A percentile compares a stretch with the other conserved stretches of the same genome.
Evolutionary conservation across 2,797 vertebrate genomes (phyloP).

Genomic region (Myotis myotis): DNA sequence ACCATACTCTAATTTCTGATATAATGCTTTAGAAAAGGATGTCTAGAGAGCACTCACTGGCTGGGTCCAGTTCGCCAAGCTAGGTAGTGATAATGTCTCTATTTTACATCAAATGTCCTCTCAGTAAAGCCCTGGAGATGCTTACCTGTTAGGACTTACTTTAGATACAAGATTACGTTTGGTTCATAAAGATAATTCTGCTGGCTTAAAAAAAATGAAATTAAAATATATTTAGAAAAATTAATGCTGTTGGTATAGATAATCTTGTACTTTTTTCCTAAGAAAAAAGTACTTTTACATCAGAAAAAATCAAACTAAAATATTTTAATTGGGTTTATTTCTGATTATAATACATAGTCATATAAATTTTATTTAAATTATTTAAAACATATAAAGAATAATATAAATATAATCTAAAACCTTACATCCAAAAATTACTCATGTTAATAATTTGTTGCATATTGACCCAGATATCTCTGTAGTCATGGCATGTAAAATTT

Average conservation of each 20-base stretch:
- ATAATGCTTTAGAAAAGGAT: background rate
- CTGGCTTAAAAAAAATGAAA: background rate
- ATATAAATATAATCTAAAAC: background rate
- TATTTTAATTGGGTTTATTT: background rate
- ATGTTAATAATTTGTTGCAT: background rate
- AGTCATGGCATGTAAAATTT: background rate
- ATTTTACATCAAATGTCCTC: background rate
- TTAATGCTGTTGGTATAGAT: background rate
- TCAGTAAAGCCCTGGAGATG: background rate
- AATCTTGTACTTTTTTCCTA: background rate
- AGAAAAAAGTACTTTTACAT: background rate
- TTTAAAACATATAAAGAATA: conserved; percentile 35
- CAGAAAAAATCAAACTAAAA: background rate
- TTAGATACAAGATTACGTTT: background rate
- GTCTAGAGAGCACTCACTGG: background rate
- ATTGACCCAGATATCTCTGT: background rate
- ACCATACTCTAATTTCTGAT: background rate
- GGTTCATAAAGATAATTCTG: background rate
- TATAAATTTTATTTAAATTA: conserved; percentile 27
- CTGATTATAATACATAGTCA: background rate
- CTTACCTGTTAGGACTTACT: background rate
- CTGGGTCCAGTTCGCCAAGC: background rate
- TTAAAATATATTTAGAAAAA: background rate
- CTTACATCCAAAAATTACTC: background rate
- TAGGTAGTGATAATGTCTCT: background rate